Percentiles rank a stretch among this genome's conserved stretches.
phyloP scores from a whole-genome alignment of 2,113 vertebrate species.

The Menura novaehollandiae region DNA sequence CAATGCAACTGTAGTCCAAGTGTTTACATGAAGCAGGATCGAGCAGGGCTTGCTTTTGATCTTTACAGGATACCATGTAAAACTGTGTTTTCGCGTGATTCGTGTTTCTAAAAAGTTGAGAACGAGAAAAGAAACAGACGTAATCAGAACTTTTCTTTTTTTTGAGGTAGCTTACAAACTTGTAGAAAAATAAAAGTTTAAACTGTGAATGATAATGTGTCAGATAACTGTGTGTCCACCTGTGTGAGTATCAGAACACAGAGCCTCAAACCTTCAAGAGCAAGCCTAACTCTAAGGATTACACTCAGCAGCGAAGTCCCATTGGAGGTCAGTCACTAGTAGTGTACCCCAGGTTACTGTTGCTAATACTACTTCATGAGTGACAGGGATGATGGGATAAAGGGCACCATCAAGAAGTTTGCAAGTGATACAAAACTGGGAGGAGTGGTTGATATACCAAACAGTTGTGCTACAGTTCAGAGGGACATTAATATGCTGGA shows the following conservation, averaged over 20 bases:
- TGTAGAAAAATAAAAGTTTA: fast-evolving
- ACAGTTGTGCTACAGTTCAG: neutral
- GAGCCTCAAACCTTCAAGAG: neutral
- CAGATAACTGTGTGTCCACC: neutral
- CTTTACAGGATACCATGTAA: neutral
- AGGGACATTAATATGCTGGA: neutral
- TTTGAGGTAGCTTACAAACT: neutral
- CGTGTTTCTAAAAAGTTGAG: neutral
- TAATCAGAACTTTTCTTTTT: neutral
- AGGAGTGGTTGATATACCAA: neutral
- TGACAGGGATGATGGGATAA: neutral
- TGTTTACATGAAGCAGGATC: fast-evolving
- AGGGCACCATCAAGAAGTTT: neutral
- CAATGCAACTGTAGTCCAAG: too few species aligned
- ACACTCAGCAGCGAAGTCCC: neutral
- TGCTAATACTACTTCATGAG: neutral
- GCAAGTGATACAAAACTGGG: neutral
- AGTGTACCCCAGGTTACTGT: fast-evolving
- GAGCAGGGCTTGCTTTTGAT: neutral
- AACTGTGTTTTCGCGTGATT: neutral
- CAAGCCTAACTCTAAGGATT: neutral
- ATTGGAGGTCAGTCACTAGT: neutral
- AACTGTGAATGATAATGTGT: fast-evolving
- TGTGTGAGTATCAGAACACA: neutral
- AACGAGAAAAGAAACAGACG: neutral